Conservation (phyloP, 1,140 invertebrate genomes). For the Heliothis subflexa region DNA sequence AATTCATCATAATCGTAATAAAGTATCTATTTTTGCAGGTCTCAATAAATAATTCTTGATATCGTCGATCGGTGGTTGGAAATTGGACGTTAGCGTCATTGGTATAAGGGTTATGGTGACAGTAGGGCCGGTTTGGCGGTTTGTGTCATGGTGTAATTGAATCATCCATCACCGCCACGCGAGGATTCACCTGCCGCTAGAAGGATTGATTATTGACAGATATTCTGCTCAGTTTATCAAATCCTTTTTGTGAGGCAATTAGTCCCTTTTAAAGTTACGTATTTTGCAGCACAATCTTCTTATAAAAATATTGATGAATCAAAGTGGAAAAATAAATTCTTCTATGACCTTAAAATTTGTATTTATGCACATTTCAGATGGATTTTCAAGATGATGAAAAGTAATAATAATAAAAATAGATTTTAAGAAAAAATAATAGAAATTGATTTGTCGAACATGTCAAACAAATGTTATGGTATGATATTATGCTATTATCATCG, state of each 20-base stretch:
- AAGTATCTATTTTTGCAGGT: constrained; percentile 35
- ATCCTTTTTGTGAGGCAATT: background rate
- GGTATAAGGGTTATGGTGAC: constrained; percentile 20
- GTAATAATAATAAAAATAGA: no score
- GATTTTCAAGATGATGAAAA: no score
- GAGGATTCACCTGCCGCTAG: constrained; percentile 37
- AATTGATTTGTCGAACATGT: no score
- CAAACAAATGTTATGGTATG: no score
- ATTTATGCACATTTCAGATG: no score
- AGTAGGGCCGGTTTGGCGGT: constrained; percentile 10
- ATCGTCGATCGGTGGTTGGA: background rate
- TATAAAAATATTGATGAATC: no score
- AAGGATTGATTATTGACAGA: constrained; percentile 47
- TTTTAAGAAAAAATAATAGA: no score
- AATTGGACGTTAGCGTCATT: constrained; percentile 1
- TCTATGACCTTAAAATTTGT: no score
- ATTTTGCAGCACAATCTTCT: background rate
- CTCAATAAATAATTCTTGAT: constrained; percentile 24
- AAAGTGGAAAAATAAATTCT: no score
- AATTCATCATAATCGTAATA: constrained; percentile 38
- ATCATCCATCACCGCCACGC: constrained; percentile 38
- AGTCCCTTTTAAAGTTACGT: background rate
- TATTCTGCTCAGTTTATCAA: constrained; percentile 29
- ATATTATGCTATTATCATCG: no score
- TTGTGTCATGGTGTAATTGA: constrained; percentile 42